Percentiles rank a stretch among this genome's conserved stretches.
phyloP scores from a whole-genome alignment of 1,140 invertebrate species.

The Anastatus disparis region DNA sequence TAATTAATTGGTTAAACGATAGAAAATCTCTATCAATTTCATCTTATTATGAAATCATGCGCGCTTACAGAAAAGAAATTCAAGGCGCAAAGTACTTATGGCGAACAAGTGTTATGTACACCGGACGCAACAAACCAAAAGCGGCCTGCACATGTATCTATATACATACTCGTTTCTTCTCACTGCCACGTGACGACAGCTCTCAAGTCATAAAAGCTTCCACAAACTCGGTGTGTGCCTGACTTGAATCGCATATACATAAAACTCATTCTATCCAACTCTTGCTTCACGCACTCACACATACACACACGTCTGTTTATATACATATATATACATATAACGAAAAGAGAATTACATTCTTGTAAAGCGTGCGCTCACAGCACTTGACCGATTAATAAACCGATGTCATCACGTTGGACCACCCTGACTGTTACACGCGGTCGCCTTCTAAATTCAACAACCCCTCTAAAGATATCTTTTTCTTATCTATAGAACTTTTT shows the following conservation, averaged over 20 bases:
- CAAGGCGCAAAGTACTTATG: not conserved
- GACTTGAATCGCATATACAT: slow-evolving; percentile 18
- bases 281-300: slow-evolving; percentile 2
- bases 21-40: too few relatives aligned
- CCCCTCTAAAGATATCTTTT: slow-evolving; percentile 8
- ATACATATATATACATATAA: slow-evolving; percentile 7
- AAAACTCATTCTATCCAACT: slow-evolving; percentile 5
- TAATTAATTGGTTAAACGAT: too few relatives aligned
- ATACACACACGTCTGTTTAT: not conserved
- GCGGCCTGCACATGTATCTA: not conserved
- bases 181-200: not conserved
- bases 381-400: slow-evolving; percentile 65
- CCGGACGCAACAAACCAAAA: slow-evolving; percentile 10
- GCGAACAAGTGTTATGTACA: slow-evolving; percentile 12
- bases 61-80: not conserved
- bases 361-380: slow-evolving; percentile 46
- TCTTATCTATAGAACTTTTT: not conserved
- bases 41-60: slow-evolving; percentile 18
- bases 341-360: slow-evolving; percentile 58
- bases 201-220: slow-evolving; percentile 28
- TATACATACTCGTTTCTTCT: not conserved
- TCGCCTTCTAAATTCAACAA: too few relatives aligned
- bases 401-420: slow-evolving; percentile 61
- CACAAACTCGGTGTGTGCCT: slow-evolving; percentile 24
- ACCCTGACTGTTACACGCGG: slow-evolving; percentile 49